Conservation (phyloP, 2,797 vertebrate genomes). For the Hippoglossus hippoglossus region DNA sequence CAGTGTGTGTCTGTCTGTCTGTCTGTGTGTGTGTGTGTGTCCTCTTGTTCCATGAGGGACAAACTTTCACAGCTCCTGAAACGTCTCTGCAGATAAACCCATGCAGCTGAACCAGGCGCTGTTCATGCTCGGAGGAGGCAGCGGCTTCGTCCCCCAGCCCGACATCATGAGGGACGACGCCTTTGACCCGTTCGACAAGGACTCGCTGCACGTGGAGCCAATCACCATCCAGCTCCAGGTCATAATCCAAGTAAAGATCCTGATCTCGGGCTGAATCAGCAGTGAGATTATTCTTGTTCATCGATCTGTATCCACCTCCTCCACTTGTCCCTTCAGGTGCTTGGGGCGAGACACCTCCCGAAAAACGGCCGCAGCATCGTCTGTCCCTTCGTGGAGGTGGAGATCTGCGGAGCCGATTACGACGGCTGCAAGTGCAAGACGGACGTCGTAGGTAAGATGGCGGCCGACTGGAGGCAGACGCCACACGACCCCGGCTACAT, state of each 20-base stretch:
- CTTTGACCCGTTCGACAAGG: conserved; percentile 96
- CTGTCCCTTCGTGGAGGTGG: conserved; percentile 96
- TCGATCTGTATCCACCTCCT: too few species aligned
- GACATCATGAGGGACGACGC: conserved; percentile 91
- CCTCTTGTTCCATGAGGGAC: neutral
- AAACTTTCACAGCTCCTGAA: neutral
- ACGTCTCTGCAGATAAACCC: conserved; percentile 88
- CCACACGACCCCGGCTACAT: neutral
- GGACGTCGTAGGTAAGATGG: conserved; percentile 91
- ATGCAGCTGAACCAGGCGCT: conserved; percentile 99
- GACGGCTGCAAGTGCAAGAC: conserved; percentile 94
- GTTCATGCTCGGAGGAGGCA: conserved; percentile 92
- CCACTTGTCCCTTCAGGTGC: conserved; percentile 79
- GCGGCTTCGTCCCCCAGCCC: conserved; percentile 93
- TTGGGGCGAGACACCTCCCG: conserved; percentile 95
- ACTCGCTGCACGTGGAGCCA: conserved; percentile 88
- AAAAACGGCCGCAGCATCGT: conserved; percentile 97
- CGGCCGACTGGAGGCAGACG: neutral
- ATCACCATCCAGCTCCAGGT: conserved; percentile 94
- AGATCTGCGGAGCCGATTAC: conserved; percentile 93
- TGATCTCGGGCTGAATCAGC: too few species aligned
- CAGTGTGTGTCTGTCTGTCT: conserved; percentile 30
- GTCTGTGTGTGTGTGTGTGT: neutral
- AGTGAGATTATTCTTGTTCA: too few species aligned
- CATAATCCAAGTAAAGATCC: too few species aligned